Conservation (phyloP, 2,113 vertebrate genomes). For the Channa argus region DNA sequence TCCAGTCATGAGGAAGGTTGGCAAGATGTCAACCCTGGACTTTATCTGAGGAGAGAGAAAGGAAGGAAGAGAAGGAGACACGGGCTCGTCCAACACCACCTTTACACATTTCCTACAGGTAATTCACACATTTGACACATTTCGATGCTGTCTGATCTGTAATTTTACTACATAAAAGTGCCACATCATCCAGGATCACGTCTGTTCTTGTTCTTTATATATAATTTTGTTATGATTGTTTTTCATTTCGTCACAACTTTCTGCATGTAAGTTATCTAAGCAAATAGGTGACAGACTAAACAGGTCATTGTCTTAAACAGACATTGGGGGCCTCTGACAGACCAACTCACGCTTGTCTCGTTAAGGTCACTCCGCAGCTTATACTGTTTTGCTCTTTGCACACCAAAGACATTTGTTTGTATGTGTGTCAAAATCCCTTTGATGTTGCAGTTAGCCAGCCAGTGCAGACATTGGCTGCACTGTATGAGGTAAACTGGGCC, state of each 20-base stretch:
- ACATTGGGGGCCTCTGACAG: too few relatives aligned
- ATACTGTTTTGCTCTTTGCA: not conserved
- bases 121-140: not conserved
- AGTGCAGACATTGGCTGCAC: conserved; percentile 7
- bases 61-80: not conserved
- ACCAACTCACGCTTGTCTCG: not conserved
- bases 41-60: conserved; percentile 35
- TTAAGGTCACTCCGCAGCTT: not conserved
- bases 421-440: conserved; percentile 9
- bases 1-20: conserved; percentile 57
- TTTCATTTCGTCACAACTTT: too few relatives aligned
- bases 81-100: not conserved
- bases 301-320: too few relatives aligned
- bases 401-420: not conserved
- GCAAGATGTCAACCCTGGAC: conserved; percentile 25
- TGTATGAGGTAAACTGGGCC: conserved; percentile 34
- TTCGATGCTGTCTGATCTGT: not conserved
- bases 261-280: not conserved
- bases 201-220: not conserved
- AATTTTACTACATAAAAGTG: not conserved
- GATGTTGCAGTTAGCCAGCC: conserved; percentile 31
- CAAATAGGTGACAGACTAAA: not conserved
- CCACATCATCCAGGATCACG: not conserved
- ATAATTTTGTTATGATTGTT: too few relatives aligned
- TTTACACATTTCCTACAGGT: conserved; percentile 61